A percentile compares a stretch with the other conserved stretches of the same genome.
phyloP scores from a whole-genome alignment of 2,113 vertebrate genomes.

The Euleptes europaea region DNA sequence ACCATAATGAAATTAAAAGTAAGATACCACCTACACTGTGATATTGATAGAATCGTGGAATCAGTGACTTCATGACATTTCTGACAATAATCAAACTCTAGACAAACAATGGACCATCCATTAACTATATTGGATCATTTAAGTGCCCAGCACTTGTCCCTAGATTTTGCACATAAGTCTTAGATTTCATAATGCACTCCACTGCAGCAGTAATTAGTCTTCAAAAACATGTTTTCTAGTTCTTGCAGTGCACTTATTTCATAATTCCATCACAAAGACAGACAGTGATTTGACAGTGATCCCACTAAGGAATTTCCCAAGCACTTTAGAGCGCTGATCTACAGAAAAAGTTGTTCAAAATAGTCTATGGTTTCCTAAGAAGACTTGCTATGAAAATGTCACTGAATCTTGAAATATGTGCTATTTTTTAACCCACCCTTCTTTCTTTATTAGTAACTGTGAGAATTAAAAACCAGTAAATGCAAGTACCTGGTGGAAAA shows the following conservation, averaged over 20 bases:
- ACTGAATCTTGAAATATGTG: neutral
- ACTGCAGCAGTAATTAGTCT: neutral
- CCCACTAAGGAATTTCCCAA: constrained; percentile 16
- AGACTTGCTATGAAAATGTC: constrained; percentile 7
- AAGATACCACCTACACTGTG: too few species aligned
- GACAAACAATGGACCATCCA: too few species aligned
- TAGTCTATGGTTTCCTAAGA: neutral
- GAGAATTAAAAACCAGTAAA: constrained; percentile 11
- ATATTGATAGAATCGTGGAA: too few species aligned
- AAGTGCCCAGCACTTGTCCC: too few species aligned
- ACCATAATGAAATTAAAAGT: too few species aligned
- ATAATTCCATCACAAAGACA: neutral
- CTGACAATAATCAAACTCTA: too few species aligned
- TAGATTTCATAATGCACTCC: neutral
- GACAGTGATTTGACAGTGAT: constrained; percentile 2
- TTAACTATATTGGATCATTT: too few species aligned
- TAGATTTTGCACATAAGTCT: neutral
- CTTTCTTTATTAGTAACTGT: neutral
- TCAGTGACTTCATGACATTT: too few species aligned
- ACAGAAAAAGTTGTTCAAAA: fast-evolving
- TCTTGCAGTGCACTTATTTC: neutral
- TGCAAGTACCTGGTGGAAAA: constrained; percentile 25
- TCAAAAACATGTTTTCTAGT: neutral
- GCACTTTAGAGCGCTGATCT: constrained; percentile 4
- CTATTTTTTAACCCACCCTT: neutral